Percentiles rank a stretch among this genome's conserved stretches.
phyloP scores from a whole-genome alignment of 1,140 invertebrate genomes.

The Meloidogyne hapla region DNA sequence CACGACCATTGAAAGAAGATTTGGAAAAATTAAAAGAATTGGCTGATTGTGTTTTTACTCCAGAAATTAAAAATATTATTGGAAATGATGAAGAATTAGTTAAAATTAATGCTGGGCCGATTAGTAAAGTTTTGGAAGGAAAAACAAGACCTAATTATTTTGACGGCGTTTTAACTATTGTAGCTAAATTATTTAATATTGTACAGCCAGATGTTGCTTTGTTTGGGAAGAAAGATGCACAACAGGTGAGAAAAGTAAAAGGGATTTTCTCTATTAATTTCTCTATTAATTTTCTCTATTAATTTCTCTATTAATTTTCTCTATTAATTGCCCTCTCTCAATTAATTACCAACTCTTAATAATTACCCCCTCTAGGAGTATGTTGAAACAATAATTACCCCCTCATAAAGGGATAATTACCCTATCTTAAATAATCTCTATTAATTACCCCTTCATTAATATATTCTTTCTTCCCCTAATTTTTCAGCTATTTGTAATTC shows the following conservation, averaged over 20 bases:
- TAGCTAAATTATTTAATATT: slow-evolving; percentile 44
- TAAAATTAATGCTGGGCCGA: neutral
- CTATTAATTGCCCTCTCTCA: too few relatives aligned
- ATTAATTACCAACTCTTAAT: too few relatives aligned
- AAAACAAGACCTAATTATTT: slow-evolving; percentile 26
- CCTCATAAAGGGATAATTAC: too few relatives aligned
- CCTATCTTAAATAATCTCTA: too few relatives aligned
- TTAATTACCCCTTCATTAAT: too few relatives aligned
- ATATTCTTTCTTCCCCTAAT: too few relatives aligned
- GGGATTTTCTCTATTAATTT: neutral
- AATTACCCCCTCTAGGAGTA: too few relatives aligned
- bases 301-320: too few relatives aligned
- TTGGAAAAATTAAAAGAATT: slow-evolving; percentile 25
- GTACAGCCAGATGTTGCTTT: slow-evolving; percentile 38
- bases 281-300: too few relatives aligned
- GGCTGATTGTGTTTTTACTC: slow-evolving; percentile 41
- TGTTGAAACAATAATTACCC: too few relatives aligned
- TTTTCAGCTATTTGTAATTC: slow-evolving; percentile 29
- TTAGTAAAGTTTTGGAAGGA: slow-evolving; percentile 30
- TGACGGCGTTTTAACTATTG: slow-evolving; percentile 33
- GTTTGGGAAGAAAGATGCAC: slow-evolving; percentile 42
- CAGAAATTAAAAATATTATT: slow-evolving; percentile 22
- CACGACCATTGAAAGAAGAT: slow-evolving; percentile 34
- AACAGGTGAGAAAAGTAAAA: slow-evolving; percentile 26
- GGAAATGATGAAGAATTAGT: neutral